Evolutionary conservation across 2,888 invertebrate species (phyloP).

Genomic region (Tiliacea citrago): DNA sequence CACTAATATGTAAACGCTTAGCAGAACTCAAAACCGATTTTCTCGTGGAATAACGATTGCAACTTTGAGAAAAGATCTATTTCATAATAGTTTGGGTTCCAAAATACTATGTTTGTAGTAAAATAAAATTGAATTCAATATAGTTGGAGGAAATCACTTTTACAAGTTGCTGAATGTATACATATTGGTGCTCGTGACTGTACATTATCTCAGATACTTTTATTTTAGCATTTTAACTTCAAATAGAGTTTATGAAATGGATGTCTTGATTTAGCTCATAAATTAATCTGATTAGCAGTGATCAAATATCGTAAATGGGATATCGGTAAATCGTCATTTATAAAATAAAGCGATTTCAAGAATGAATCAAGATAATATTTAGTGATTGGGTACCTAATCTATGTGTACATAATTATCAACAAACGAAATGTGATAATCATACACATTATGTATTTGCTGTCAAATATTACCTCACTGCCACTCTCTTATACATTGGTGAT

Average conservation of each 20-base stretch:
- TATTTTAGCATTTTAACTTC: conserved; percentile 12
- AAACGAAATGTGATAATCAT: conserved; percentile 20
- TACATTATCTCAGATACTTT: not conserved
- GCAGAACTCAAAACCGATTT: too few species aligned
- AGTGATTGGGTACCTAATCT: conserved; percentile 22
- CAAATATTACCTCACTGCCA: conserved; percentile 17
- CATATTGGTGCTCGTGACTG: too few species aligned
- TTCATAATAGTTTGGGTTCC: too few species aligned
- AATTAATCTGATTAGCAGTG: not conserved
- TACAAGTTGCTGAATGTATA: too few species aligned
- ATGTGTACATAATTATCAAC: not conserved
- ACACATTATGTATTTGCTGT: conserved; percentile 2
- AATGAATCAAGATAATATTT: conserved; percentile 22
- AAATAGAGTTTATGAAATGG: not conserved
- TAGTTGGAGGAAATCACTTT: too few species aligned
- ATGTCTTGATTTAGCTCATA: not conserved
- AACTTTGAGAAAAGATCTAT: too few species aligned
- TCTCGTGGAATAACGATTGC: too few species aligned
- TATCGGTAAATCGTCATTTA: not conserved
- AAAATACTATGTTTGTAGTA: too few species aligned
- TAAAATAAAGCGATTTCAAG: conserved; percentile 4
- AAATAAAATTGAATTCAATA: too few species aligned
- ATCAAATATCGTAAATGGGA: not conserved
- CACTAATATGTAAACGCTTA: too few species aligned
- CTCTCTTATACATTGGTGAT: not conserved